A percentile compares a stretch with the other conserved stretches of the same genome.
Evolutionary conservation across 2,113 vertebrate genomes (phyloP).

Genomic region (Odobenus rosmarus): DNA sequence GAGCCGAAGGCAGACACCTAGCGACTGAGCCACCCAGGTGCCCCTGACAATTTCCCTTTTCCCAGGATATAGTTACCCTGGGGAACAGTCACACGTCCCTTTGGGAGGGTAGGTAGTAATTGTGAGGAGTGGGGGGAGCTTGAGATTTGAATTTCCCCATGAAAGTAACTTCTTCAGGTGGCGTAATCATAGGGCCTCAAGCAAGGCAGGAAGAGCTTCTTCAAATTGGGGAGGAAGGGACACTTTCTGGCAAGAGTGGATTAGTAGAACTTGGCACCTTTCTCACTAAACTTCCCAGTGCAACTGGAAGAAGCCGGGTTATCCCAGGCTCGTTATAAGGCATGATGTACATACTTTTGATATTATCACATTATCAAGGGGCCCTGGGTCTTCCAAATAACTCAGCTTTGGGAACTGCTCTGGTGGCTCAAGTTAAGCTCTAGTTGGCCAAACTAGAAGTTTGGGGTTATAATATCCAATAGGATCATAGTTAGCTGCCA

Average conservation of each 20-base stretch:
- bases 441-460: not conserved
- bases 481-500: not conserved
- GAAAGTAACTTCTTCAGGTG: not conserved
- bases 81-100: not conserved
- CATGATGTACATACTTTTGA: not conserved
- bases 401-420: not conserved
- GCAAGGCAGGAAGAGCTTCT: not conserved
- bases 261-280: not conserved
- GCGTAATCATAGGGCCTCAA: not conserved
- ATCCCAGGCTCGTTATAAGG: not conserved
- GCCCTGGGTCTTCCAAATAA: not conserved
- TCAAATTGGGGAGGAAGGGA: not conserved
- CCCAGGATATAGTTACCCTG: not conserved
- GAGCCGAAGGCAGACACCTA: too few species aligned
- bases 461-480: not conserved
- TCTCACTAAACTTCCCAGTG: not conserved
- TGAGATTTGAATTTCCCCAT: not conserved
- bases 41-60: not conserved
- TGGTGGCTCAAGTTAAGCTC: not conserved
- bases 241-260: not conserved
- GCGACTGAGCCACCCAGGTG: too few species aligned
- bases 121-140: not conserved
- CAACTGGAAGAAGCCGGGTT: not conserved
- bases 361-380: not conserved
- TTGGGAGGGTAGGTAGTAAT: not conserved